Percentiles rank a stretch among this genome's conserved stretches.
These are phyloP conservation scores for Pterocles gutturalis DNA, from an alignment of 2,113 vertebrate genomes.

Conservation along the genomic window DNA sequence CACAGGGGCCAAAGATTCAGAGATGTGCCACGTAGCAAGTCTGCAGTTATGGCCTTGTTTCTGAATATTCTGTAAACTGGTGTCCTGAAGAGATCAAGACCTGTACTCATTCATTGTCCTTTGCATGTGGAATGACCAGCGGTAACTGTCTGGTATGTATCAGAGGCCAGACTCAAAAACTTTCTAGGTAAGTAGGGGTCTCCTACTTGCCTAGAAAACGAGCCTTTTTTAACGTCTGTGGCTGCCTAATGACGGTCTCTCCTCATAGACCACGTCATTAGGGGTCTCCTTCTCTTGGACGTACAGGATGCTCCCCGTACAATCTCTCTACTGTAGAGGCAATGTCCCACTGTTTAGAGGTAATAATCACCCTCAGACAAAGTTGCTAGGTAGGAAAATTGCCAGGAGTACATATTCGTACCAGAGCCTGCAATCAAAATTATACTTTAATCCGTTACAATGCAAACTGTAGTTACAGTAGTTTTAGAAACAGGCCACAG, in stretches of 20 bases:
- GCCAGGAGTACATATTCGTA: background rate
- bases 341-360: background rate
- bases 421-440: background rate
- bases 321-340: background rate
- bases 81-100: background rate
- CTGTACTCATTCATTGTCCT: background rate
- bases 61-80: background rate
- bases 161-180: background rate
- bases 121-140: accelerated
- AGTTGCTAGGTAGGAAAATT: background rate
- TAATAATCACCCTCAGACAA: background rate
- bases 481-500: background rate
- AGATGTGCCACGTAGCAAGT: accelerated
- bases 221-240: background rate
- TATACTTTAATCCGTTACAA: background rate
- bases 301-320: background rate
- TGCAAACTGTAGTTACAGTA: background rate
- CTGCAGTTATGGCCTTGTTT: background rate
- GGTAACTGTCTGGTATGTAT: background rate
- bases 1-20: background rate
- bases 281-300: background rate
- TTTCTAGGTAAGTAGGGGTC: background rate
- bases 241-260: background rate
- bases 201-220: background rate
- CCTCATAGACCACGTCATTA: background rate